These are phyloP conservation scores for Coregonus ussuriensis DNA, from an alignment of 2,797 vertebrate species.

Conservation along the genomic window DNA sequence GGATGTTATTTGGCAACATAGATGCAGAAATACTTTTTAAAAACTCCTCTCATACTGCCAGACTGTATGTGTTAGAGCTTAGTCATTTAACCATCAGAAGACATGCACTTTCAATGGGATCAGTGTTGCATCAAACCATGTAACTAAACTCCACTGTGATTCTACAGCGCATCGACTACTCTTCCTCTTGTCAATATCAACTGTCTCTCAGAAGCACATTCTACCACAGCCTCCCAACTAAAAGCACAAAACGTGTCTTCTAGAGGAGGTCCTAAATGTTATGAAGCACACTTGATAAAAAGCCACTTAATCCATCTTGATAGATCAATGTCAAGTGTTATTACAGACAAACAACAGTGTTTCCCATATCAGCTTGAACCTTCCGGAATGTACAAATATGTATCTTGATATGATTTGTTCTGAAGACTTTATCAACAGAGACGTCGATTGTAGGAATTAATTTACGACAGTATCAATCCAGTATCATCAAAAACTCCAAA, in stretches of 20 bases:
- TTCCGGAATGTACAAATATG: conserved; percentile 3
- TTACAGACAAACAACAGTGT: background rate
- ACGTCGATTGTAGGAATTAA: conserved; percentile 22
- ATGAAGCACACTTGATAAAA: background rate
- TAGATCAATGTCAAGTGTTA: conserved; percentile 1
- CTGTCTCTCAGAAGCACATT: background rate
- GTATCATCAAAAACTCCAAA: background rate
- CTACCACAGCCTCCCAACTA: background rate
- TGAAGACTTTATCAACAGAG: conserved; percentile 12
- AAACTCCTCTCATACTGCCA: background rate
- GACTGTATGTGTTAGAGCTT: background rate
- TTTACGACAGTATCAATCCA: conserved; percentile 20
- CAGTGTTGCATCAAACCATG: background rate
- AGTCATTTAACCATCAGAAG: background rate
- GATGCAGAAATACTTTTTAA: background rate
- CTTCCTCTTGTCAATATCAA: background rate
- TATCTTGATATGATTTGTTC: background rate
- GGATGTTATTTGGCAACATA: background rate
- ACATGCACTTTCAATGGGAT: background rate
- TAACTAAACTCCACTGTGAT: no score
- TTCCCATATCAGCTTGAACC: background rate
- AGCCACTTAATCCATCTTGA: background rate
- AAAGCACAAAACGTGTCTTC: background rate
- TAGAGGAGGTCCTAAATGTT: background rate
- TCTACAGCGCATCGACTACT: no score